Base-by-base conservation (phyloP, 2,797 vertebrate genomes). In the Aldrovandia affinis region DNA sequence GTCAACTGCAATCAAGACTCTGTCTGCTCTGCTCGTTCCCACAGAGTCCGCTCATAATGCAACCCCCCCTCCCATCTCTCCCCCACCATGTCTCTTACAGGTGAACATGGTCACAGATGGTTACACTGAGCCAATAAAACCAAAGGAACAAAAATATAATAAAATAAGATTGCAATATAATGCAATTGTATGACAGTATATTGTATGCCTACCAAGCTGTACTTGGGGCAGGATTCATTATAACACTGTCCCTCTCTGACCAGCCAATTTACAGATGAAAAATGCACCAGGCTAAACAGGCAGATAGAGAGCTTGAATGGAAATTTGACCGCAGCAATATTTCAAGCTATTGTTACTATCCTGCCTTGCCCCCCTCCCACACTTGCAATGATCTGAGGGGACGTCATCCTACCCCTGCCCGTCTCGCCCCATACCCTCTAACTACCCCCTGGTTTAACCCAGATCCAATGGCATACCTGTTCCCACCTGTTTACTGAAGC, bases 21-120 rank as follows among this genome's bases (percentile, higher is more conserved):
- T 57, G 55, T 57, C 55, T 57, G 68, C 68, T 73, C 68, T 36
- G 68, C 33, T 73, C n/a, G 33, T 14, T 73, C 68, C 39, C 68
- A 22, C 63, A 33, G 63, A 68, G 6, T 68, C 63, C 14, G 63
- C 61, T 28, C n/a, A n/a, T 65, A 30, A 65, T 65, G 63, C 63
- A 65, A 65, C 33, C 63, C 28, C 28, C 63, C 5, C 63, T 68
- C 50, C 50, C 28, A 14, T 30, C 33, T 5, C 68, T 30, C 63
- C 39, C 68, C 4, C 68, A 10, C 33, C 1, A 33, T 18, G 30
- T 73, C 68, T 73, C 68, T 33, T 20, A 33, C 36, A 18, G 36
- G 36, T 22, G 47, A 50, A 50, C 47, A 50, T 50, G 68, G 68
- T 33, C 36, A 33, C 68, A 73, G 68, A 73, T 73, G 68, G 33